phyloP scores from a whole-genome alignment of 2,797 vertebrate genomes.

The Phrynocephalus vlangalii region DNA sequence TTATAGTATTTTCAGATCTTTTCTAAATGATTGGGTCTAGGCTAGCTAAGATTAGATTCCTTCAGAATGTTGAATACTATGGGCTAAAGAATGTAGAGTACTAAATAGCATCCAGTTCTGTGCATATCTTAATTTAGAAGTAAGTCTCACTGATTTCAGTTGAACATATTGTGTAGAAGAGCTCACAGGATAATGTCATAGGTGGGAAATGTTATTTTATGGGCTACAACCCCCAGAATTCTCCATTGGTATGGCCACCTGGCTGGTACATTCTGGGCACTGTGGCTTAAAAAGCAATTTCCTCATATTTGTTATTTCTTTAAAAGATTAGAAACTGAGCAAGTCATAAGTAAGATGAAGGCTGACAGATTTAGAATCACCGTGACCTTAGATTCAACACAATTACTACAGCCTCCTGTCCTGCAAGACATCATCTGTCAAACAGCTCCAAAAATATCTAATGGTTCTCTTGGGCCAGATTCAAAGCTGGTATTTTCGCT shows the following conservation, averaged over 20 bases:
- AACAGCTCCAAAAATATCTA: neutral
- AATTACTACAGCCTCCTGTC: neutral
- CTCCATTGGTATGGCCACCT: no score
- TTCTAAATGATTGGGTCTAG: neutral
- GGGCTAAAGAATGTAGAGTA: neutral
- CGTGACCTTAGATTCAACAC: neutral
- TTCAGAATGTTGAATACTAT: neutral
- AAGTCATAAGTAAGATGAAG: neutral
- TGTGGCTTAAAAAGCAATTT: no score
- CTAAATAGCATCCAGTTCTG: neutral
- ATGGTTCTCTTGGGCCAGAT: neutral
- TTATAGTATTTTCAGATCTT: neutral
- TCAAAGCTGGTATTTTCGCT: neutral
- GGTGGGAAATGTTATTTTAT: neutral
- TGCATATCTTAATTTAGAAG: neutral
- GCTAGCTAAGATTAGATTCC: neutral
- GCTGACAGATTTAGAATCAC: neutral
- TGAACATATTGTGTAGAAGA: neutral
- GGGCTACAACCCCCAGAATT: no score
- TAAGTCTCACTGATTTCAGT: neutral
- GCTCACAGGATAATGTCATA: neutral
- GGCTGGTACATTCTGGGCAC: no score
- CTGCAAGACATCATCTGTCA: neutral
- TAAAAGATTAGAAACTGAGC: neutral
- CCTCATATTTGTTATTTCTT: neutral